A percentile compares a stretch with the other conserved stretches of the same genome.
Conservation (phyloP, 1,140 invertebrate species). For the Ganaspis sp. region DNA sequence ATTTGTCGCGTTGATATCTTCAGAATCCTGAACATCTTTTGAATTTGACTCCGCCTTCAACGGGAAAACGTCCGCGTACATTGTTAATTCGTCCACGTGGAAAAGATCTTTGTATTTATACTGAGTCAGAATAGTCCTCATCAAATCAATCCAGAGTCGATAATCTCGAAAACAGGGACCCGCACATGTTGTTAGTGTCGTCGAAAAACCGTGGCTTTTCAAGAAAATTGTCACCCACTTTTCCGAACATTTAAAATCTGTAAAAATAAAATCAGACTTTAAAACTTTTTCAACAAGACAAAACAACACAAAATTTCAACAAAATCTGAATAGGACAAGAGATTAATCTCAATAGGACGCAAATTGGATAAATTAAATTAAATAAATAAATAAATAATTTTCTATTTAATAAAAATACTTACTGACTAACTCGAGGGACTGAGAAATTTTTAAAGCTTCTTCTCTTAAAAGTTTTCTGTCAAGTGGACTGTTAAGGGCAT, state of each 20-base stretch:
- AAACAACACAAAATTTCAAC: not conserved
- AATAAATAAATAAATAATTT: not conserved
- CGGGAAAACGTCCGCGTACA: conserved; percentile 56
- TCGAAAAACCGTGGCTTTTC: conserved; percentile 57
- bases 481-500: conserved; percentile 58
- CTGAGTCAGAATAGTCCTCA: conserved; percentile 53
- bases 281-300: not conserved
- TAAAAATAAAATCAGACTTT: no score
- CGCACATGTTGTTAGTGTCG: conserved; percentile 43
- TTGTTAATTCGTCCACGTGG: conserved; percentile 59
- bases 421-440: conserved; percentile 48
- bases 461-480: conserved; percentile 50
- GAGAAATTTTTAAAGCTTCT: conserved; percentile 58
- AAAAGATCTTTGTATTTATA: conserved; percentile 63
- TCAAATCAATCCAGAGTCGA: conserved; percentile 59
- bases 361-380: no score
- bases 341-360: no score
- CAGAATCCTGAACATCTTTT: not conserved
- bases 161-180: conserved; percentile 63
- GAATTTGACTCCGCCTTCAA: not conserved
- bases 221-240: conserved; percentile 63
- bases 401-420: not conserved
- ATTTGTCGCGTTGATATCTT: conserved; percentile 35
- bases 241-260: conserved; percentile 64
- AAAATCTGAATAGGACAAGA: no score